These are phyloP conservation scores for Megathymus violae DNA, from an alignment of 1,140 invertebrate genomes.

Conservation along the genomic window DNA sequence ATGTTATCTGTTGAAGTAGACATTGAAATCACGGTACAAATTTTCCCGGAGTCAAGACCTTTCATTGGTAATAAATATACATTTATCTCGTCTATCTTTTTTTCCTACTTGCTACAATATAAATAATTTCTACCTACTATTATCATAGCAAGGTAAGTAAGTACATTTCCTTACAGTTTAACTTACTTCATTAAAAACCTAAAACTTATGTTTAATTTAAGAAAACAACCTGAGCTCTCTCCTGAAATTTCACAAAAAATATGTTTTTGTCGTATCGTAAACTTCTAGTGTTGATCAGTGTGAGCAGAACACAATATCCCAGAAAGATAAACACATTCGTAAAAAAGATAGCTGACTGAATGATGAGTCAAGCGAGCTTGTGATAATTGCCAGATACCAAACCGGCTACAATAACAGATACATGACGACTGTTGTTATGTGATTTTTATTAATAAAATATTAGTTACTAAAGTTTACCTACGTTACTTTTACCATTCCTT, in stretches of 20 bases:
- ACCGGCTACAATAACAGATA: slow-evolving; percentile 8
- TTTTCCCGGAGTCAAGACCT: slow-evolving; percentile 49
- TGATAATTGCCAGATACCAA: slow-evolving; percentile 10
- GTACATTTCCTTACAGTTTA: too few relatives aligned
- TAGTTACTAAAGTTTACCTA: too few relatives aligned
- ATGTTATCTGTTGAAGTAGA: slow-evolving; percentile 61
- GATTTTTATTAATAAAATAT: too few relatives aligned
- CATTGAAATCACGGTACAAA: slow-evolving; percentile 61
- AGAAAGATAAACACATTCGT: slow-evolving; percentile 4
- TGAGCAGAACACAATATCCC: not conserved
- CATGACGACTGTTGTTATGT: not conserved
- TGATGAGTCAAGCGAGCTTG: slow-evolving; percentile 8
- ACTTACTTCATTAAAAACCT: too few relatives aligned
- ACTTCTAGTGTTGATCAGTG: not conserved
- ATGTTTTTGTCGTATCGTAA: too few relatives aligned
- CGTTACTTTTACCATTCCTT: too few relatives aligned
- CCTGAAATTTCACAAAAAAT: too few relatives aligned
- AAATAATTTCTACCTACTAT: not conserved
- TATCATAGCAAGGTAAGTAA: not conserved
- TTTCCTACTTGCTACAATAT: not conserved
- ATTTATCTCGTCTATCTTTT: slow-evolving; percentile 5
- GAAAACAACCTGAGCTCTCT: too few relatives aligned
- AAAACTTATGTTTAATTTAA: too few relatives aligned
- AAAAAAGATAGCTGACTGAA: slow-evolving; percentile 26
- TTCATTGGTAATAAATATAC: slow-evolving; percentile 55